A percentile compares a stretch with the other conserved stretches of the same genome.
Conservation (phyloP, 2,113 vertebrate species). For the Istiophorus platypterus region DNA sequence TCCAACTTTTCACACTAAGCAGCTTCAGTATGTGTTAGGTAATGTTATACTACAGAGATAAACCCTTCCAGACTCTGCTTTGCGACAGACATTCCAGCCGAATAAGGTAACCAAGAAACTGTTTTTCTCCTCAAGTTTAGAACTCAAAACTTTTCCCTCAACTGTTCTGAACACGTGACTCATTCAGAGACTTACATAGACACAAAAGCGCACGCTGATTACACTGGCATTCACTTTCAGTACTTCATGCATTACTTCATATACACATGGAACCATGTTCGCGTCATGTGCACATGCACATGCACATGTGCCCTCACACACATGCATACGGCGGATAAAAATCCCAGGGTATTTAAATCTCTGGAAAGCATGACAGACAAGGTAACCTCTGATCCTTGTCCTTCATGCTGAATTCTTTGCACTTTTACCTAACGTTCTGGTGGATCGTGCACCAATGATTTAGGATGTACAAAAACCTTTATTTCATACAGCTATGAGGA, state of each 20-base stretch:
- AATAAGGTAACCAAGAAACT: constrained; percentile 70
- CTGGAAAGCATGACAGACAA: background rate
- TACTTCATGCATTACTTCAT: constrained; percentile 57
- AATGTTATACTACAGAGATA: constrained; percentile 51
- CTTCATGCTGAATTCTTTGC: background rate
- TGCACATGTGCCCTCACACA: background rate
- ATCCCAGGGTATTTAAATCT: background rate
- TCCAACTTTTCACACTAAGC: constrained; percentile 3
- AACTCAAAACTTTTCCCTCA: constrained; percentile 58
- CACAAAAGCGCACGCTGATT: constrained; percentile 45
- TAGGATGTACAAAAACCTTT: background rate
- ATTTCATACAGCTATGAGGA: too few relatives aligned
- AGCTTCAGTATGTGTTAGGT: constrained; percentile 40
- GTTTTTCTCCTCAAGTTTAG: constrained; percentile 67
- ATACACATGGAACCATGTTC: constrained; percentile 29
- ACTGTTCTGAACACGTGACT: constrained; percentile 49
- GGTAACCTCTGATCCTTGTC: constrained; percentile 1
- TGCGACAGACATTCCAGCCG: constrained; percentile 77
- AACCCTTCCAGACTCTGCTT: constrained; percentile 66
- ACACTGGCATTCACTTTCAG: constrained; percentile 30
- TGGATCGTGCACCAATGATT: background rate
- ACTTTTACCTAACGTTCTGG: background rate
- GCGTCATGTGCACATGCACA: background rate
- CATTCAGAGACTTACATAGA: constrained; percentile 40
- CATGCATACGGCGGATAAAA: background rate